Evolutionary conservation across 1,140 invertebrate species (phyloP).

Genomic region (Lasioglossum albipes): DNA sequence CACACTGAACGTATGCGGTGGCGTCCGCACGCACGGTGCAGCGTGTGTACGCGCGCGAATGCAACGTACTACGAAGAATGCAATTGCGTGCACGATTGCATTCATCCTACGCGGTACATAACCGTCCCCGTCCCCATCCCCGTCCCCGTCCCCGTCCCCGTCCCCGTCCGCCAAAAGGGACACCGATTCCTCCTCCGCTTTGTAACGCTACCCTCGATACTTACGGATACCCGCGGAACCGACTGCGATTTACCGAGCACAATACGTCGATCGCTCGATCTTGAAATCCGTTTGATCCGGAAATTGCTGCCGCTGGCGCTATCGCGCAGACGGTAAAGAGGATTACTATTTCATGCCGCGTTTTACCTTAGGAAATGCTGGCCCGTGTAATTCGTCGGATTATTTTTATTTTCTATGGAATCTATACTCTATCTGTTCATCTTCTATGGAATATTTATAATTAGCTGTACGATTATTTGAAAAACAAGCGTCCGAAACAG

Average conservation of each 20-base stretch:
- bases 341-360: background rate
- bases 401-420: too few species aligned
- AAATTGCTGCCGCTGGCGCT: background rate
- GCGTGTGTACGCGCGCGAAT: slow-evolving; percentile 18
- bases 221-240: background rate
- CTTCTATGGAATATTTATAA: too few species aligned
- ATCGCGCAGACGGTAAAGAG: background rate
- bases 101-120: slow-evolving; percentile 32
- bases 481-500: too few species aligned
- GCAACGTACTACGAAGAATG: slow-evolving; percentile 38
- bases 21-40: background rate
- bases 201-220: slow-evolving; percentile 23
- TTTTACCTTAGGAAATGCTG: too few species aligned
- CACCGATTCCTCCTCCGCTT: slow-evolving; percentile 1
- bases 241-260: background rate
- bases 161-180: slow-evolving; percentile 19
- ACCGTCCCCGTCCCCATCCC: background rate
- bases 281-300: background rate
- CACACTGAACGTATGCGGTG: background rate
- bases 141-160: too few species aligned
- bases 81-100: slow-evolving; percentile 42
- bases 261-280: background rate
- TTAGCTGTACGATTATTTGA: too few species aligned
- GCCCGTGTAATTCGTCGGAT: too few species aligned
- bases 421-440: too few species aligned